Conservation (phyloP, 2,797 vertebrate genomes). For the Rhyacichthys aspro region DNA sequence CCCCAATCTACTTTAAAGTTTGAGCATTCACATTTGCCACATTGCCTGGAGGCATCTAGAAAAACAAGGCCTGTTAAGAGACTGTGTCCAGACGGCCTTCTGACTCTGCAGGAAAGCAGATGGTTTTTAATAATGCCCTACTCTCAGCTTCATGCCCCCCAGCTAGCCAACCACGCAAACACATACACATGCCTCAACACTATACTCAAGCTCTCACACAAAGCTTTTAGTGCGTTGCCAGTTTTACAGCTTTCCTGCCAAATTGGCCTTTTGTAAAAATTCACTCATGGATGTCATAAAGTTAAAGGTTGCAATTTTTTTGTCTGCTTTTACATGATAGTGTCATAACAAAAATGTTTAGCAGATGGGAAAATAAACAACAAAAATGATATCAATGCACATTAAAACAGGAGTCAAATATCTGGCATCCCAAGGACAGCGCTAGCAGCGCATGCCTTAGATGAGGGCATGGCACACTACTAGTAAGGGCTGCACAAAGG, state of each 20-base stretch:
- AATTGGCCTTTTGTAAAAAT: conserved; percentile 42
- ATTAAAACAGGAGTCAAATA: conserved; percentile 27
- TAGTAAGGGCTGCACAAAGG: conserved; percentile 36
- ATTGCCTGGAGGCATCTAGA: conserved; percentile 57
- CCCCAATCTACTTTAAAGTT: conserved; percentile 42
- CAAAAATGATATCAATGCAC: conserved; percentile 3
- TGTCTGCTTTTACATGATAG: conserved; percentile 11
- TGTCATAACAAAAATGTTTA: conserved; percentile 3
- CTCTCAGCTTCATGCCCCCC: conserved; percentile 68
- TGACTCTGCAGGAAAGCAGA: conserved; percentile 75
- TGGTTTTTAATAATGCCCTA: conserved; percentile 78
- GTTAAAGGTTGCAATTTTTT: conserved; percentile 18
- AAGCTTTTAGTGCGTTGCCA: conserved; percentile 13
- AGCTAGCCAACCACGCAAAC: conserved; percentile 58
- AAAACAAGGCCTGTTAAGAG: conserved; percentile 73
- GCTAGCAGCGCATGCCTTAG: conserved; percentile 16
- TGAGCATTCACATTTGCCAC: conserved; percentile 55
- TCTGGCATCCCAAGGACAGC: conserved; percentile 36
- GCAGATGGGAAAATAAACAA: conserved; percentile 14
- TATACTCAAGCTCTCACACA: conserved; percentile 5
- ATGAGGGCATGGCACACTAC: conserved; percentile 15
- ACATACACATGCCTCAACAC: conserved; percentile 28
- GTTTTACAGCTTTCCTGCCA: conserved; percentile 33
- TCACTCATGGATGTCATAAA: conserved; percentile 22
- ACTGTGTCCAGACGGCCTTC: conserved; percentile 69